Evolutionary conservation across 2,797 vertebrate species (phyloP), one percentile per base, ranked within the genome.

Genomic region (Hydrocynus forskahlii): DNA sequence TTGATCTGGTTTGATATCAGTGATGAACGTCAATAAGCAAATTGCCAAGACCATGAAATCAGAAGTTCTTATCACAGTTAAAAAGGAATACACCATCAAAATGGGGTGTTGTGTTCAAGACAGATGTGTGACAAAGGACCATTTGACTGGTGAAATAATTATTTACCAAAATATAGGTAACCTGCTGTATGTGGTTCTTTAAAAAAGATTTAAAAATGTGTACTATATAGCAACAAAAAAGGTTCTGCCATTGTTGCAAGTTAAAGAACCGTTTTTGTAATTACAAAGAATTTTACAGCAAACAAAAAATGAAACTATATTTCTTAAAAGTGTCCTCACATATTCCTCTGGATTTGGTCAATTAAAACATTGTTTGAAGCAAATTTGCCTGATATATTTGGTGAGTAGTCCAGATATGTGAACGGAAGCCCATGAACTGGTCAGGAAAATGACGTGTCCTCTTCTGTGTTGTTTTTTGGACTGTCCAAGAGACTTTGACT

Each of bases 401-500:
- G 63, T 52, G 29, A 16, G 14, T 38, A 2, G 35, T 17, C 7
- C 63, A 66, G 63, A 7, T 50, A 71, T 50, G 25, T 64, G 50
- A 63, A 59, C 57, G 14, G 25, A 69, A 60, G 54, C 35, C 52
- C 45, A 23, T 35, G 21, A 38, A 69, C 29, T 17, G 14, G 40
- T 59, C 64, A 38, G 7, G 43, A 67, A 35, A 19, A 54, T 8
- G 25, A 14, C 48, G 50, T n/a, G 7, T 7, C 5, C 62, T 38
- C 6, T 45, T 29, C 9, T 55, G 40, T 23, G 19, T 66, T 67
- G 29, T 60, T 59, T 79, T 83, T 72, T 50, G 45, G 71, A 67
- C 43, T 23, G 29, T 19, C 13, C 43, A 48, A 6, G 25, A 50
- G 52, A 81, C 78, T 75, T 68, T 60, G 73, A 69, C 73, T 75